Percentiles rank a stretch among this genome's conserved stretches.
Conservation (phyloP, 2,797 vertebrate species). For the Pseudotriccus pelzelni region DNA sequence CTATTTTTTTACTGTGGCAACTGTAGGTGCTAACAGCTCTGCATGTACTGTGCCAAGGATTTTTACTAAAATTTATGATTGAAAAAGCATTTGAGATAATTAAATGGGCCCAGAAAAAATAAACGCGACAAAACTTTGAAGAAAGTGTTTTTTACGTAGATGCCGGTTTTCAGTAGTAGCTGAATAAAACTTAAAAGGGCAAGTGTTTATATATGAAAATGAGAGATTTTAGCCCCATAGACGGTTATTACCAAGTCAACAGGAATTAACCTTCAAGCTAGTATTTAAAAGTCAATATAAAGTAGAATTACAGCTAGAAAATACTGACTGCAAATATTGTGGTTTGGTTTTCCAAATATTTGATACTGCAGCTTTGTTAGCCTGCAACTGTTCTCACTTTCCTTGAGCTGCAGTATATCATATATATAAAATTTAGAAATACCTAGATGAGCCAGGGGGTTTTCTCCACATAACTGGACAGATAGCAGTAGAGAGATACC, state of each 20-base stretch:
- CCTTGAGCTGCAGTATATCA: neutral
- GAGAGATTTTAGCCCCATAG: neutral
- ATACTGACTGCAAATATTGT: neutral
- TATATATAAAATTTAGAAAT: neutral
- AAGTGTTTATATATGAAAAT: neutral
- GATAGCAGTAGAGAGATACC: neutral
- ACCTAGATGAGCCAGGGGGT: neutral
- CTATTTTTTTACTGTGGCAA: neutral
- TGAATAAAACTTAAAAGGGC: neutral
- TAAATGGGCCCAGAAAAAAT: neutral
- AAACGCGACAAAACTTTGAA: neutral
- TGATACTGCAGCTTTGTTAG: neutral
- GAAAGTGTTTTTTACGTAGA: neutral
- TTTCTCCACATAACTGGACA: neutral
- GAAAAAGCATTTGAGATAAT: neutral
- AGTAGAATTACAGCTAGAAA: neutral
- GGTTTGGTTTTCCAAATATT: neutral
- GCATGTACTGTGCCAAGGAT: neutral
- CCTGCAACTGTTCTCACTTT: neutral
- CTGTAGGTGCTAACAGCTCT: neutral
- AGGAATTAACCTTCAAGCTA: neutral
- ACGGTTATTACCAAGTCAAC: neutral
- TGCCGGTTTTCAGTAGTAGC: neutral
- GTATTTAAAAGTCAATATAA: neutral
- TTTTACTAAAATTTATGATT: neutral